Evolutionary conservation across 2,113 vertebrate species (phyloP).

Genomic region (Cavia porcellus): DNA sequence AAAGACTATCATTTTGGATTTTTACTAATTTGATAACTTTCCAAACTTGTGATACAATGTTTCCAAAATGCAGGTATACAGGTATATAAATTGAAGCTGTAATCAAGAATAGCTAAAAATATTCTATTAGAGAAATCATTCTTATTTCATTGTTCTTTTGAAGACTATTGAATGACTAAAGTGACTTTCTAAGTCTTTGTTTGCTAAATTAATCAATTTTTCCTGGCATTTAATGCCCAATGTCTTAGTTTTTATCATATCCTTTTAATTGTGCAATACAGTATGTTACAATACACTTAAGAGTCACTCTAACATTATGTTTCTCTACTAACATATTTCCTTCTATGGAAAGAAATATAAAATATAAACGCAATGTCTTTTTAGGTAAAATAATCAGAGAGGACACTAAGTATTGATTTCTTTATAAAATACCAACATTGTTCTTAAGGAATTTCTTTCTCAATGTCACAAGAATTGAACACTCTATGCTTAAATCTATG

Average conservation of each 20-base stretch:
- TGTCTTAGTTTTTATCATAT: conserved; percentile 55
- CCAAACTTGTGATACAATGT: conserved; percentile 1
- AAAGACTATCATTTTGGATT: conserved; percentile 27
- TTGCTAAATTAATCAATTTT: conserved; percentile 24
- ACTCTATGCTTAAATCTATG: background rate
- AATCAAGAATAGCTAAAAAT: background rate
- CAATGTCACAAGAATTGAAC: background rate
- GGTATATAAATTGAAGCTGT: conserved; percentile 17
- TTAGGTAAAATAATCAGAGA: conserved; percentile 50
- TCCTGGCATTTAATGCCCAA: background rate
- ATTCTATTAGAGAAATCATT: conserved; percentile 24
- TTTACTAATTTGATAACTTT: conserved; percentile 53
- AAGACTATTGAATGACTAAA: background rate
- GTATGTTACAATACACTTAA: background rate
- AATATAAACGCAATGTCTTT: conserved; percentile 33
- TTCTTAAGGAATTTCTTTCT: conserved; percentile 9
- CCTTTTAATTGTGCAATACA: background rate
- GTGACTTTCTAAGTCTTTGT: background rate
- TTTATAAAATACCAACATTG: conserved; percentile 46
- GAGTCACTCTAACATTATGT: conserved; percentile 13
- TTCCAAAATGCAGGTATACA: no score
- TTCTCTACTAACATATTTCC: background rate
- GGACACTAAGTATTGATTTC: background rate
- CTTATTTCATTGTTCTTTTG: conserved; percentile 33
- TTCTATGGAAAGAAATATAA: conserved; percentile 27